Evolutionary conservation across 64 coral and sea anemone species (phyloP).

Genomic region (Trachythela sp.): DNA sequence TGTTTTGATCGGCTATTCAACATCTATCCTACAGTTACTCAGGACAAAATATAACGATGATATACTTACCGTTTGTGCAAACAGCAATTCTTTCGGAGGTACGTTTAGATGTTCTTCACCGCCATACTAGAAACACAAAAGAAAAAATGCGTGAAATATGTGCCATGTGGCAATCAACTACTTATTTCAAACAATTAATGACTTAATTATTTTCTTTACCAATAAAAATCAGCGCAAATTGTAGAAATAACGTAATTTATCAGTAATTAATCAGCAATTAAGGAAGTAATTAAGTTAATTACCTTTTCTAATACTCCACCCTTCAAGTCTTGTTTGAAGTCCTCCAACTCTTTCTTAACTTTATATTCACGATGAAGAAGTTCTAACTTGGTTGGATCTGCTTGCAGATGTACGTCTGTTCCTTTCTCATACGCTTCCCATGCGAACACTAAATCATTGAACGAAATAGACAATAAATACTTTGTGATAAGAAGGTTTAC

Average conservation of each 20-base stretch:
- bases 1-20: too few relatives aligned
- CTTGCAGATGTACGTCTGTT: conserved; percentile 90
- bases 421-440: conserved; percentile 99
- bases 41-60: too few relatives aligned
- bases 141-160: neutral
- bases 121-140: conserved; percentile 74
- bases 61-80: conserved; percentile 82
- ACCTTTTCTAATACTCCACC: conserved; percentile 73
- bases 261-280: neutral
- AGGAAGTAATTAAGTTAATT: neutral
- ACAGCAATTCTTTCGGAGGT: conserved; percentile 71
- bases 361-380: conserved; percentile 92
- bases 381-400: conserved; percentile 92
- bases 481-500: neutral
- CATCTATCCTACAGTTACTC: neutral
- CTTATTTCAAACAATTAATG: too few relatives aligned
- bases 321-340: conserved; percentile 87
- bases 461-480: neutral
- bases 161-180: neutral
- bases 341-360: conserved; percentile 93
- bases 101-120: conserved; percentile 87
- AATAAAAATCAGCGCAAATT: too few relatives aligned
- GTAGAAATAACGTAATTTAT: too few relatives aligned
- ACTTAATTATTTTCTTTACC: too few relatives aligned
- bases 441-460: conserved; percentile 66